Base-by-base conservation (phyloP, 2,797 vertebrate genomes). In the Graptemys geographica region DNA sequence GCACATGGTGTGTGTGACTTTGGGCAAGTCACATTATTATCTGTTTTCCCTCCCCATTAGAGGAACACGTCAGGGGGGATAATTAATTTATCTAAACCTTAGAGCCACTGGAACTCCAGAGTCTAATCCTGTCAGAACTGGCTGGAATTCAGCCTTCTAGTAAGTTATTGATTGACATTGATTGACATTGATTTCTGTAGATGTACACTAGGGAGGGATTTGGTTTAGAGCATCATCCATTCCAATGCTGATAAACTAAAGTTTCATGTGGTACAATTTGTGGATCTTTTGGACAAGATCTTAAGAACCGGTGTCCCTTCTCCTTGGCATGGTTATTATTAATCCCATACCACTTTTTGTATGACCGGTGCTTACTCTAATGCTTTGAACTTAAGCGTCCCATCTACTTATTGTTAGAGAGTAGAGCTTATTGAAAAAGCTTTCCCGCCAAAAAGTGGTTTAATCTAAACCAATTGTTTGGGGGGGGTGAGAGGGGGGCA, bases 41-140 rank as follows among this genome's bases (percentile, higher is more conserved):
- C 57, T 2, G 0, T 78, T 79, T 92, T 90, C 83, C 25, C 27
- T 55, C 4, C 8, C 0, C 2, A 2, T 37, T 69, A 37, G 33
- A 37, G 31, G n/a, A 37, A 37, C 8, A 65, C 4, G 8, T n/a
- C 33, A 65, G 33, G 90, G 95, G 86, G 81, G 76, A 91, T 81
- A 79, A 1, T 94, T 95, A 86, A 93, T 91, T 94, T 97, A 53
- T 69, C 82, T 86, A 93, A 93, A 62, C 18, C 33, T 86, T 87
- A 4, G 91, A 72, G 88, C 94, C 93, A 80, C 94, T 86, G 89
- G 95, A 94, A 90, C 88, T 94, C 83, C 33, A 65, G 62, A n/a
- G 16, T 72, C 57, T 15, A 88, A 52, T 55, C 90, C 84, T 86
- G 74, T 53, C 74, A 62, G 55, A 83, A 41, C 8, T 93, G 94